phyloP scores from a whole-genome alignment of 1,140 invertebrate species.

The Zeugodacus cucurbitae region DNA sequence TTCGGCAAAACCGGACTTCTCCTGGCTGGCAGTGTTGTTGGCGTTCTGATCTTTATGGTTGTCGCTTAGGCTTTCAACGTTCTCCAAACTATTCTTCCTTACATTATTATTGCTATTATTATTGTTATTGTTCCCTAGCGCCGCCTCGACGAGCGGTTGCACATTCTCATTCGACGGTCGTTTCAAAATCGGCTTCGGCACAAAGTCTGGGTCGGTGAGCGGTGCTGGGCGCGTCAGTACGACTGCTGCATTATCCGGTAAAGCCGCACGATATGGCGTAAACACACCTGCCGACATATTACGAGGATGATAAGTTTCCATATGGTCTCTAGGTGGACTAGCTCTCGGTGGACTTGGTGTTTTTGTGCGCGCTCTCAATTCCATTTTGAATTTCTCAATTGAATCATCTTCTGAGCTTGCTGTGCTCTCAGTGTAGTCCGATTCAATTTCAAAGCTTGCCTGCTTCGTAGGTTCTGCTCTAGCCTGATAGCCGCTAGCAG shows the following conservation, averaged over 20 bases:
- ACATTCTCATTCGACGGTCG: constrained; percentile 66
- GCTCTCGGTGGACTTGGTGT: constrained; percentile 67
- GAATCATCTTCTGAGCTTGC: constrained; percentile 69
- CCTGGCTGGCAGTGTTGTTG: neutral
- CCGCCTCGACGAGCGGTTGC: constrained; percentile 50
- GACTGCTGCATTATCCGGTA: constrained; percentile 69
- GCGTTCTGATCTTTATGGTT: neutral
- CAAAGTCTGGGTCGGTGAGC: constrained; percentile 72
- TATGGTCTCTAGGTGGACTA: constrained; percentile 58
- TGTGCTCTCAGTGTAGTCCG: constrained; percentile 72
- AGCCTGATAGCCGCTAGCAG: constrained; percentile 14
- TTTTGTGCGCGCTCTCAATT: constrained; percentile 65
- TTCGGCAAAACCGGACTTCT: constrained; percentile 55
- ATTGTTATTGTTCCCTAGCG: neutral
- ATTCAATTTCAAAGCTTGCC: constrained; percentile 67
- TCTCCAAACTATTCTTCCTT: neutral
- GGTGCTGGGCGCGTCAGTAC: constrained; percentile 70
- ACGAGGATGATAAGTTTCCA: constrained; percentile 77
- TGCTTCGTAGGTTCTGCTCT: constrained; percentile 45
- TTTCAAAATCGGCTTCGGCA: constrained; percentile 82
- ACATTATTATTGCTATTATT: neutral
- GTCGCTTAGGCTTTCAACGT: neutral
- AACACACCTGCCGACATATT: constrained; percentile 59
- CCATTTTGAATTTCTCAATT: constrained; percentile 70
- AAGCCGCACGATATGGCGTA: constrained; percentile 62